These are phyloP conservation scores for Idaea biselata DNA, from an alignment of 2,888 invertebrate genomes.

Conservation along the genomic window DNA sequence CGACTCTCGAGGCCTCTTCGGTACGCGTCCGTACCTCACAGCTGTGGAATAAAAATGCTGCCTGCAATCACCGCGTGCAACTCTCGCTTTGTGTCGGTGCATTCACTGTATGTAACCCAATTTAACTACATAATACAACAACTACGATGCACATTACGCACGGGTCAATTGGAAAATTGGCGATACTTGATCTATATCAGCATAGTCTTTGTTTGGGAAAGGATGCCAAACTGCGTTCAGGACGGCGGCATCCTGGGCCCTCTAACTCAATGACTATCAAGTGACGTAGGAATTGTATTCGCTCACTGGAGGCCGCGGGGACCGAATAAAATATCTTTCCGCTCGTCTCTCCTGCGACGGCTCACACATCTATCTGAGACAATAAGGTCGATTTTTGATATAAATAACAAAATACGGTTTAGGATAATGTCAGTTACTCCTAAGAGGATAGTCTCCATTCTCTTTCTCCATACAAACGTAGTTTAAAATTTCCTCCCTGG, in stretches of 20 bases:
- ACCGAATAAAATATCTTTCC: too few relatives aligned
- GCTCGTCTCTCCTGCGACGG: too few relatives aligned
- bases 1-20: constrained; percentile 92
- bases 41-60: constrained; percentile 76
- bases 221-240: not conserved
- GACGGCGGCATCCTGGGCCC: not conserved
- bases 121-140: not conserved
- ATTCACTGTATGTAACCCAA: constrained; percentile 19
- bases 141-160: constrained; percentile 34
- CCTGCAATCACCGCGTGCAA: constrained; percentile 5
- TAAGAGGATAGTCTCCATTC: too few relatives aligned
- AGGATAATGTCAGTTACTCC: too few relatives aligned
- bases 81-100: constrained; percentile 39
- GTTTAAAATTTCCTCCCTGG: too few relatives aligned
- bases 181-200: constrained; percentile 28
- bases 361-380: too few relatives aligned
- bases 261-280: too few relatives aligned
- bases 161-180: constrained; percentile 59
- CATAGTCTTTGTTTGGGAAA: not conserved
- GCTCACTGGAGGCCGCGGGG: too few relatives aligned
- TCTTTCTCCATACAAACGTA: too few relatives aligned
- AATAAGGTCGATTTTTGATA: too few relatives aligned
- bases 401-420: too few relatives aligned
- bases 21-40: constrained; percentile 97
- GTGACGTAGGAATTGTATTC: too few relatives aligned